A percentile compares a stretch with the other conserved stretches of the same genome.
These are phyloP conservation scores for Melanerpes formicivorus DNA, from an alignment of 2,113 vertebrate species.

Conservation along the genomic window DNA sequence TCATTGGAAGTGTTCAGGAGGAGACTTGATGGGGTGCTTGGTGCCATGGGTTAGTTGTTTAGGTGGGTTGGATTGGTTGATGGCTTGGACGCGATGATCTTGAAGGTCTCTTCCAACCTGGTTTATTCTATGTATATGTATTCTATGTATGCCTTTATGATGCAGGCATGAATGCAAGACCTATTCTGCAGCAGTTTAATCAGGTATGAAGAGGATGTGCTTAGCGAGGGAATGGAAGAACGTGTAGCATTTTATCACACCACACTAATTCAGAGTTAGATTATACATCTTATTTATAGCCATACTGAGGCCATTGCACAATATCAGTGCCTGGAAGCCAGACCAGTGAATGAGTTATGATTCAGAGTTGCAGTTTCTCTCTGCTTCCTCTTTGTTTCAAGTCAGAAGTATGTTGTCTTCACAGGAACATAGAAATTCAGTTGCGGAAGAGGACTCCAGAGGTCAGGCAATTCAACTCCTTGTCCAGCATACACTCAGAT, in stretches of 20 bases:
- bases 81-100: no score
- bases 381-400: neutral
- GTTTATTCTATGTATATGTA: no score
- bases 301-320: neutral
- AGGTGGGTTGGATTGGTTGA: no score
- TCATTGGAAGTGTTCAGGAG: no score
- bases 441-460: neutral
- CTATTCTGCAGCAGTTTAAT: neutral
- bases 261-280: neutral
- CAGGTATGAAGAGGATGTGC: neutral
- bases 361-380: neutral
- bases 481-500: neutral
- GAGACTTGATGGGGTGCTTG: no score
- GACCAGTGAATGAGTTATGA: neutral
- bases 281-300: neutral
- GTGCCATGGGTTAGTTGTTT: no score
- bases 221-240: neutral
- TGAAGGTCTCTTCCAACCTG: no score
- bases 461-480: neutral
- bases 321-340: neutral
- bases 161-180: neutral
- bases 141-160: neutral
- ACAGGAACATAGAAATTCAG: neutral
- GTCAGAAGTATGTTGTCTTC: neutral
- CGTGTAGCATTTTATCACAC: neutral